Evolutionary conservation across 2,797 vertebrate genomes (phyloP).

Genomic region (Neomorphus geoffroyi): DNA sequence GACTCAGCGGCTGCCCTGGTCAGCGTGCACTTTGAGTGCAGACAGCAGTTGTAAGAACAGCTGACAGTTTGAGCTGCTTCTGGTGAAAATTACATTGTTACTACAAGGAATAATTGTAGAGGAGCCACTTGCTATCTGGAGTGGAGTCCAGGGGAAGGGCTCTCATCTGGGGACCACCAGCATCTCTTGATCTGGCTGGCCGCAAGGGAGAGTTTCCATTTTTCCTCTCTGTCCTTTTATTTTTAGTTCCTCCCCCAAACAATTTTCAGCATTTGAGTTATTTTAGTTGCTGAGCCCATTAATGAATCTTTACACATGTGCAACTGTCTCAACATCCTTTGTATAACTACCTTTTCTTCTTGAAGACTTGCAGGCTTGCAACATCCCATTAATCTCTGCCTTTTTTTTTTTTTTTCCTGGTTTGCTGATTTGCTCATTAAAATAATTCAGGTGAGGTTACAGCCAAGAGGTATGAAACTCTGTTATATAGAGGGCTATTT

Average conservation of each 20-base stretch:
- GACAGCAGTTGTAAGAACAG: not conserved
- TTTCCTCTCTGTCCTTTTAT: not conserved
- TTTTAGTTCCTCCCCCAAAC: not conserved
- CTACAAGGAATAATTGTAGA: accelerated
- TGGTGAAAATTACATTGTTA: not conserved
- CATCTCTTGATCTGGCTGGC: not conserved
- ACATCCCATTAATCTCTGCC: accelerated
- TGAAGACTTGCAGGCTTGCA: not conserved
- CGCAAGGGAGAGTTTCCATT: not conserved
- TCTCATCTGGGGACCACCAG: not conserved
- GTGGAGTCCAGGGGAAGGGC: not conserved
- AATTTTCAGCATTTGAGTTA: not conserved
- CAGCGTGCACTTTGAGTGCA: not conserved
- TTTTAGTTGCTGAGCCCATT: not conserved
- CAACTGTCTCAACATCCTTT: not conserved
- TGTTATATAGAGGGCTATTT: not conserved
- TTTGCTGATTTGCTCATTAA: not conserved
- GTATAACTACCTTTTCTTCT: not conserved
- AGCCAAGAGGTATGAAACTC: not conserved
- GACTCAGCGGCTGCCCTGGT: not conserved
- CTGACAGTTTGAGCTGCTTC: not conserved
- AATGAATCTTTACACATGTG: not conserved
- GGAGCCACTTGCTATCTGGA: not conserved
- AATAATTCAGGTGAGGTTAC: not conserved
- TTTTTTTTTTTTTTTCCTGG: too few relatives aligned